Conservation (phyloP, 2,113 vertebrate species). For the Acanthochromis polyacanthus region DNA sequence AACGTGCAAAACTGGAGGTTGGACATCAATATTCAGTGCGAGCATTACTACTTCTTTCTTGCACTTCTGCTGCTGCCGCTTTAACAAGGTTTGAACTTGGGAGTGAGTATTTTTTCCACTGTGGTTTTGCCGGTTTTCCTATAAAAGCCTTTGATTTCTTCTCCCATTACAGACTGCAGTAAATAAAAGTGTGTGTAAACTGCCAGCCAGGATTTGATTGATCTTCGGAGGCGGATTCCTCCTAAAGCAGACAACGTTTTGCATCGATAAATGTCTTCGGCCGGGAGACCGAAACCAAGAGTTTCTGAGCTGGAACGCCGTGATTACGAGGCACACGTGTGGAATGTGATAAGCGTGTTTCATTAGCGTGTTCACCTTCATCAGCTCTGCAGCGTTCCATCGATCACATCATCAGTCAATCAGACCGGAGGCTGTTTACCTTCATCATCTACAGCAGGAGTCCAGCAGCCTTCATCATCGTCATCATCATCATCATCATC, state of each 20-base stretch:
- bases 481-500: too few species aligned
- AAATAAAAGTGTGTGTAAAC: conserved; percentile 39
- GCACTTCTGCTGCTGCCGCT: too few species aligned
- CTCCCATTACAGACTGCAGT: conserved; percentile 1
- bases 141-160: conserved; percentile 8
- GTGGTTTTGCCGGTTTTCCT: conserved; percentile 9
- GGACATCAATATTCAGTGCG: too few species aligned
- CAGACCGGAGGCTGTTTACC: background rate
- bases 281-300: background rate
- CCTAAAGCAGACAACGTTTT: conserved; percentile 15
- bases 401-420: background rate
- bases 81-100: too few species aligned
- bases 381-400: conserved; percentile 23
- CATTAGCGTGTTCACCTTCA: conserved; percentile 1
- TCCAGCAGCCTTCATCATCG: too few species aligned
- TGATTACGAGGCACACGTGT: background rate
- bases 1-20: too few species aligned
- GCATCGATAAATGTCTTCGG: conserved; percentile 9
- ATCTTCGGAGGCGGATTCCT: conserved; percentile 20
- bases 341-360: background rate
- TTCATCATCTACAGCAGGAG: conserved; percentile 11
- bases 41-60: too few species aligned
- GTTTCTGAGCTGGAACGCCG: background rate
- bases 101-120: background rate
- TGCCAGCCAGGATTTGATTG: conserved; percentile 20